Evolutionary conservation across 2,113 vertebrate genomes (phyloP).

Genomic region (Ciconia boyciana): DNA sequence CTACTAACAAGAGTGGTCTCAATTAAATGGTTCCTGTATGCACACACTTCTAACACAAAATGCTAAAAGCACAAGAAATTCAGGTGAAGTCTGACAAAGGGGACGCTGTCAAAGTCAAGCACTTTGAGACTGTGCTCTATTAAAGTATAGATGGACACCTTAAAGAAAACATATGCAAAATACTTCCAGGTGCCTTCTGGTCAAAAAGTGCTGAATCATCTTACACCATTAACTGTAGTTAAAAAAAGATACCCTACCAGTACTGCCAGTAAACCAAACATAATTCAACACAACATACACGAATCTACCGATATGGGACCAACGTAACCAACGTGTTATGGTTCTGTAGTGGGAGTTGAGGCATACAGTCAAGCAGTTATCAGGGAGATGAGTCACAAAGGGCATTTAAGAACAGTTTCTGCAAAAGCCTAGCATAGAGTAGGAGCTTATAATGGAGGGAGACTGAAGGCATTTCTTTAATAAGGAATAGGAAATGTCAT

Average conservation of each 20-base stretch:
- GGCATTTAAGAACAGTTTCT: background rate
- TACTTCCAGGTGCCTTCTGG: background rate
- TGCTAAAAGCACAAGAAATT: background rate
- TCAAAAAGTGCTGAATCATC: background rate
- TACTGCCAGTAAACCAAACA: background rate
- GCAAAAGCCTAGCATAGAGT: background rate
- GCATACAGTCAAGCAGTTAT: background rate
- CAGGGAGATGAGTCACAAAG: background rate
- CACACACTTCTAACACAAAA: background rate
- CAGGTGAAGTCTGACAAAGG: background rate
- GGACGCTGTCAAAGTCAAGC: background rate
- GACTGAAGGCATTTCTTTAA: background rate
- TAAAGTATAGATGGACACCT: background rate
- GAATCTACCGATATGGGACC: accelerated
- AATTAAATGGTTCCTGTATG: background rate
- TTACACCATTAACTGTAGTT: background rate
- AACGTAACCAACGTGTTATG: accelerated
- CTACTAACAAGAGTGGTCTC: background rate
- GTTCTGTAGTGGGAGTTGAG: background rate
- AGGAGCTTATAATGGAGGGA: background rate
- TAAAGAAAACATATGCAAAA: background rate
- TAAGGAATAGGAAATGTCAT: background rate
- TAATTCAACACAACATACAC: background rate
- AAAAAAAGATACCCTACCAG: background rate
- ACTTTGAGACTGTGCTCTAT: background rate